Conservation (phyloP, 2,113 vertebrate genomes). For the Terrapene triunguis region DNA sequence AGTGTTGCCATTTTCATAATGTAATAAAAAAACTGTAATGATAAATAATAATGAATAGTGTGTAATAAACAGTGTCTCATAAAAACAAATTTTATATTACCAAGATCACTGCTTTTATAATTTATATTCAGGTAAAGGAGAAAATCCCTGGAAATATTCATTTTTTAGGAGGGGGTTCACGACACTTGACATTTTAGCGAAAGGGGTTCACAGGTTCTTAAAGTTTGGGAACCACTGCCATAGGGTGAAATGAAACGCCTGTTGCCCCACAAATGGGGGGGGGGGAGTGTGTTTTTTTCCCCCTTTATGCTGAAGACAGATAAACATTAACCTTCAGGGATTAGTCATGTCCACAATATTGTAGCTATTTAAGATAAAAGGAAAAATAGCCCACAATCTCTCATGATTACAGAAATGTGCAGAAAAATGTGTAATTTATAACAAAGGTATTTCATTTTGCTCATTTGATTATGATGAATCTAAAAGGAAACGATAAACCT, state of each 20-base stretch:
- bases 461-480: neutral
- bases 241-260: neutral
- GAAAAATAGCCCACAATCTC: neutral
- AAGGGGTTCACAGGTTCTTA: too few species aligned
- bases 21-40: too few species aligned
- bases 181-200: too few species aligned
- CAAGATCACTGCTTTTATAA: too few species aligned
- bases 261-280: neutral
- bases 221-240: too few species aligned
- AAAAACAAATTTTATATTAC: too few species aligned
- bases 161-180: too few species aligned
- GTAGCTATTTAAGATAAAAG: neutral
- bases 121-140: too few species aligned
- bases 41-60: too few species aligned
- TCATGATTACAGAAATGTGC: neutral
- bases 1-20: too few species aligned
- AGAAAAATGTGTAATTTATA: neutral
- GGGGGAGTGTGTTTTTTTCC: neutral
- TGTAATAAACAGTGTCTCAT: too few species aligned
- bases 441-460: neutral
- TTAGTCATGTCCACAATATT: neutral
- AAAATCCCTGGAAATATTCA: too few species aligned
- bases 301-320: neutral
- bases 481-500: neutral
- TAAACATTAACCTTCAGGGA: neutral